Conservation (phyloP, 2,113 vertebrate species). For the Furnarius figulus region DNA sequence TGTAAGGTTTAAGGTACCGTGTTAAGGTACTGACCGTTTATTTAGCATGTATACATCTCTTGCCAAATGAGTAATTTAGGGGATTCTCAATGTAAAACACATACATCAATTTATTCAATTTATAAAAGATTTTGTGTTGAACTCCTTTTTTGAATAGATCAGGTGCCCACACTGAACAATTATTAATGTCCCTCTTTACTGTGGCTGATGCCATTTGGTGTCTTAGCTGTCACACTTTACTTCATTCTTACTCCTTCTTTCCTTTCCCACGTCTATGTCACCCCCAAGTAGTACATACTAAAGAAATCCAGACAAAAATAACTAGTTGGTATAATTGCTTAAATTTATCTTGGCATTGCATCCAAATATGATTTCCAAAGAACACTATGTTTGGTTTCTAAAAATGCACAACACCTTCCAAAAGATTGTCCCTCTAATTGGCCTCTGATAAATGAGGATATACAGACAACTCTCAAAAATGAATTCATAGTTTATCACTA, state of each 20-base stretch:
- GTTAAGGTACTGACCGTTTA: neutral
- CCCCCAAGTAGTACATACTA: neutral
- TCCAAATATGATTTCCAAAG: neutral
- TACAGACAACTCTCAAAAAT: neutral
- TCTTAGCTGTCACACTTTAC: neutral
- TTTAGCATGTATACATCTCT: neutral
- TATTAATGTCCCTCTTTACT: neutral
- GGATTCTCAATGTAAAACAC: neutral
- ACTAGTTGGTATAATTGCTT: neutral
- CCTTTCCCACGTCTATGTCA: neutral
- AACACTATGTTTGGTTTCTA: neutral
- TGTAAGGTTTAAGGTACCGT: neutral
- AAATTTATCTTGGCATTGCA: neutral
- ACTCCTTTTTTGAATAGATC: neutral
- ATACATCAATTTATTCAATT: neutral
- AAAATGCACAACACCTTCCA: neutral
- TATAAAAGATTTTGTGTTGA: neutral
- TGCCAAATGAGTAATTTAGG: neutral
- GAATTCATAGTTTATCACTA: neutral
- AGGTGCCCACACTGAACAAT: neutral
- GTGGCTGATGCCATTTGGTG: neutral
- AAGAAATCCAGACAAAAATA: neutral
- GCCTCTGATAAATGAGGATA: neutral
- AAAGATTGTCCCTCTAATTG: neutral
- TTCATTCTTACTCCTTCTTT: neutral